Conservation (phyloP, 2,797 vertebrate genomes). For the Gallinago nigripennis region DNA sequence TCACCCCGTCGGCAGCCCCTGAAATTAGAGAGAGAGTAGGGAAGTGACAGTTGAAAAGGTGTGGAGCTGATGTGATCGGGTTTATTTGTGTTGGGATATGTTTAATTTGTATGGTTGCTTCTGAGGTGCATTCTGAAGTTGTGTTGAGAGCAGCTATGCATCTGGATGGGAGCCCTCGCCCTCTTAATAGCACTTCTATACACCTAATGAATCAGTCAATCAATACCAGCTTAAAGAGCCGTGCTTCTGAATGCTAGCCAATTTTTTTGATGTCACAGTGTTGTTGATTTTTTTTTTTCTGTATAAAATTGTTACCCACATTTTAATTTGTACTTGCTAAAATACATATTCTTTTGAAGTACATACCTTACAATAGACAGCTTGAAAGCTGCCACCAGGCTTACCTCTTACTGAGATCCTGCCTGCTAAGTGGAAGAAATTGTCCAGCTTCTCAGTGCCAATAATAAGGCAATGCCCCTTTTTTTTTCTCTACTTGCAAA, state of each 20-base stretch:
- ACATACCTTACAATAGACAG: background rate
- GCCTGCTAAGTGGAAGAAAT: background rate
- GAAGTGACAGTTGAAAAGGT: background rate
- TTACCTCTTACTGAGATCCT: background rate
- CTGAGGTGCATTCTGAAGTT: background rate
- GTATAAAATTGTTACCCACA: background rate
- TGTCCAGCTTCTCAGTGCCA: background rate
- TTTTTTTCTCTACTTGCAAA: background rate
- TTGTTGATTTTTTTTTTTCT: background rate
- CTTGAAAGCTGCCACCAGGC: background rate
- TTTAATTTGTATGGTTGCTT: background rate
- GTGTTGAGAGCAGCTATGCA: background rate
- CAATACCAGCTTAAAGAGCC: background rate
- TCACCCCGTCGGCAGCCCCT: background rate
- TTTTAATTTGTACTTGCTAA: constrained; percentile 24
- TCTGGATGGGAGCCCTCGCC: background rate
- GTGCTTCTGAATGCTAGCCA: background rate
- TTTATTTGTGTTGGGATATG: background rate
- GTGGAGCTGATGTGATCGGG: background rate
- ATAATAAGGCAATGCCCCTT: background rate
- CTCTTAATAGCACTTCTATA: background rate
- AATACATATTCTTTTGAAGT: background rate
- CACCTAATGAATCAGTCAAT: constrained; percentile 17
- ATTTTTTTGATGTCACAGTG: background rate
- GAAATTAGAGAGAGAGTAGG: background rate